phyloP scores from a whole-genome alignment of 2,888 invertebrate genomes.

The Pterostichus madidus region DNA sequence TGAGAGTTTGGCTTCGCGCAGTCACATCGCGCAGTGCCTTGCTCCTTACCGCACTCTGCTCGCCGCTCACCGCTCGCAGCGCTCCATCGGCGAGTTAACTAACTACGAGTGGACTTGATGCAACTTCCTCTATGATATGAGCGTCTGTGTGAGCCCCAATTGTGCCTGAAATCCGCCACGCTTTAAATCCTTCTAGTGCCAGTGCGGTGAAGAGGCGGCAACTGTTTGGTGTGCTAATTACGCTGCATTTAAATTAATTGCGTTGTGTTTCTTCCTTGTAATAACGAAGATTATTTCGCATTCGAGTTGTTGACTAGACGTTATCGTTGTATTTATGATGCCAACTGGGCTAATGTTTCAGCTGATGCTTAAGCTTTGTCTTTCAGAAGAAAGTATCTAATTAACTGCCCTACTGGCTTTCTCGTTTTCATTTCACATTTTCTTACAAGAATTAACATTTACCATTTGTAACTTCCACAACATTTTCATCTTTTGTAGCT shows the following conservation, averaged over 20 bases:
- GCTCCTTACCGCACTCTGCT: background rate
- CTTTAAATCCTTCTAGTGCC: constrained; percentile 13
- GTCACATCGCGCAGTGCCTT: constrained; percentile 12
- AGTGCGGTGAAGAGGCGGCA: background rate
- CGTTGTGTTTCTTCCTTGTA: constrained; percentile 57
- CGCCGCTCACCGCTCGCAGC: background rate
- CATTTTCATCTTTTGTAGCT: too few relatives aligned
- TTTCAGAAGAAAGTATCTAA: background rate
- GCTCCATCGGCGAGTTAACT: constrained; percentile 21
- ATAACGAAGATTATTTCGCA: constrained; percentile 54
- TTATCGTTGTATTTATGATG: constrained; percentile 27
- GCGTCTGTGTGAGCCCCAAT: constrained; percentile 23
- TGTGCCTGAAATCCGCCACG: constrained; percentile 36
- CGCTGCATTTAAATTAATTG: constrained; percentile 56
- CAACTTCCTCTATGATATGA: constrained; percentile 39
- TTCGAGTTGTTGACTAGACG: constrained; percentile 39
- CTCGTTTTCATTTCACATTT: background rate
- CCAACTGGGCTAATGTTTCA: background rate
- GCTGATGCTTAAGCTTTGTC: constrained; percentile 28
- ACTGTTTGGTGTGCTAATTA: constrained; percentile 54
- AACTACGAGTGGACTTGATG: constrained; percentile 49
- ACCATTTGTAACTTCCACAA: too few relatives aligned
- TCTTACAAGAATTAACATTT: too few relatives aligned
- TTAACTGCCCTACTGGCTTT: background rate
- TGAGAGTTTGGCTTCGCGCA: constrained; percentile 36